Conservation (phyloP, 2,797 vertebrate species). For the Mallotus villosus region DNA sequence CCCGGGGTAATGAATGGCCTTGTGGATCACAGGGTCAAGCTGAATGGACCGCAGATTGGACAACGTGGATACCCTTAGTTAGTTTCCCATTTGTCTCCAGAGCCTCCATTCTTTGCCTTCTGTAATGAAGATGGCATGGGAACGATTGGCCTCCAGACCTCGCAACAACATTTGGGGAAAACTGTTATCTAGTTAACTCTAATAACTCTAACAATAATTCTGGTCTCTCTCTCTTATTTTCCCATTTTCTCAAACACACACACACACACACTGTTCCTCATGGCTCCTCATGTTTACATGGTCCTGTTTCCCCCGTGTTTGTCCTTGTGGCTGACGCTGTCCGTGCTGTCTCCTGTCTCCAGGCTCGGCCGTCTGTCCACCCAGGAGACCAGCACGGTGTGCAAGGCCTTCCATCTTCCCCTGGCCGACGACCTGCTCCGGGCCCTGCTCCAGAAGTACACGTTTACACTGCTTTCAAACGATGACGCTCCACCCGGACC, state of each 20-base stretch:
- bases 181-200: constrained; percentile 4
- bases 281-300: neutral
- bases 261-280: neutral
- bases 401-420: constrained; percentile 84
- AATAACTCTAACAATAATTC: too few species aligned
- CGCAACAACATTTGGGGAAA: constrained; percentile 29
- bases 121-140: constrained; percentile 49
- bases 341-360: constrained; percentile 19
- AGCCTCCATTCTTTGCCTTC: constrained; percentile 12
- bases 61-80: constrained; percentile 49
- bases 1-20: constrained; percentile 38
- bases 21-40: constrained; percentile 36
- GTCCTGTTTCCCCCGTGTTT: neutral
- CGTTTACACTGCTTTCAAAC: too few species aligned
- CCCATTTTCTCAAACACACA: neutral
- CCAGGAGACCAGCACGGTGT: constrained; percentile 76
- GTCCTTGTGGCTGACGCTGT: neutral
- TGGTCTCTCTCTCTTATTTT: neutral
- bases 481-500: too few species aligned
- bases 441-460: constrained; percentile 75
- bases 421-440: constrained; percentile 78
- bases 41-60: constrained; percentile 35
- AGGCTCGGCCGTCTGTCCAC: constrained; percentile 78
- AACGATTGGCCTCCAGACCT: constrained; percentile 30
- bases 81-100: constrained; percentile 46